Evolutionary conservation across 2,888 invertebrate species (phyloP), one percentile per base, ranked within the genome.

Genomic region (Phalera bucephala): DNA sequence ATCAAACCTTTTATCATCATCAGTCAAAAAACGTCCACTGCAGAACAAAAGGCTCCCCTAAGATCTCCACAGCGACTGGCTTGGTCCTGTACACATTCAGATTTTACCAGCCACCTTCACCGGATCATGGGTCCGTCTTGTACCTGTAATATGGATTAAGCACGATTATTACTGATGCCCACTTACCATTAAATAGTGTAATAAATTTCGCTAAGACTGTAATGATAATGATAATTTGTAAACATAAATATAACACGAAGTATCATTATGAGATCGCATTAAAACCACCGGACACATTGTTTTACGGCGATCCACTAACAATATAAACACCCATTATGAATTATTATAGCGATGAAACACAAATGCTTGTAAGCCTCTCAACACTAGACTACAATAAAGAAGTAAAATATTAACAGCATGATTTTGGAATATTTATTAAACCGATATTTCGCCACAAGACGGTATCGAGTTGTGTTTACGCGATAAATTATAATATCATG

Each of bases 401-500:
- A 33, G 36, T 36, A 28, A 28, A 28, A 28, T 43, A 41, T 45
- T 33, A 41, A 45, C 52, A 47, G 43, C 35, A 32, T 39, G 34
- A 48, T 52, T 53, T 48, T 43, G 9, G 25, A 43, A 39, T 46
- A 26, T 38, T 37, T 49, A 40, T 45, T 33, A 35, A 40, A 54
- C 14, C 29, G 33, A 33, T 12, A 31, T 50, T 43, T 46, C 35
- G 31, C 40, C 32, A 26, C 36, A 25, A 31, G 32, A 31, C 32
- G 14, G 40, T 37, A 45, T 40, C 37, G 23, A 33, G 33, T 37
- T 14, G 5, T 84, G 76, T 85, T 88, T 85, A 84, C 64, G 52
- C 70, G 40, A 85, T 89, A 86, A 85, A 86, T 85, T 81, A 80
- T 73, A 66, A 75, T 74, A 76, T 76, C 78, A 79, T 61, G 74